Percentiles rank a stretch among this genome's conserved stretches.
Evolutionary conservation across 2,888 invertebrate species (phyloP).

Genomic region (Lordiphosa fenestrarum): DNA sequence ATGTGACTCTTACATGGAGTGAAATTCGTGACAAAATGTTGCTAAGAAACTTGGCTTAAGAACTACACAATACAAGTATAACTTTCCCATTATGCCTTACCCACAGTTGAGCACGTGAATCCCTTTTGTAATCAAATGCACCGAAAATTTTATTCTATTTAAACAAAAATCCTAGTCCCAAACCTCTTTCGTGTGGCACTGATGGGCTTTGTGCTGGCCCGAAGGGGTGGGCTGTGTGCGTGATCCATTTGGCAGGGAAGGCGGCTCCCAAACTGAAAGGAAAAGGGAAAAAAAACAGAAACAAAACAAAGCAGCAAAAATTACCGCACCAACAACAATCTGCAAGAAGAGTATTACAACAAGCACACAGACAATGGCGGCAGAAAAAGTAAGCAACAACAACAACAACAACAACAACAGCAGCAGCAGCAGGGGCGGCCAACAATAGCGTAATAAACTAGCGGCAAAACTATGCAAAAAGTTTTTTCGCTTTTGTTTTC

Average conservation of each 20-base stretch:
- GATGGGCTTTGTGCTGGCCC: conserved; percentile 64
- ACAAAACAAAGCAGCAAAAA: conserved; percentile 6
- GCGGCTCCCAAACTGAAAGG: not conserved
- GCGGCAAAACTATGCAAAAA: conserved; percentile 46
- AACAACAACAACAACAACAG: conserved; percentile 26
- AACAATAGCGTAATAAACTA: conserved; percentile 71
- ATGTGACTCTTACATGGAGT: not conserved
- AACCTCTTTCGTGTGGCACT: conserved; percentile 68
- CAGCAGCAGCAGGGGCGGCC: not conserved
- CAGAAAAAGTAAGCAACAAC: conserved; percentile 28
- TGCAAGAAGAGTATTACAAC: conserved; percentile 55
- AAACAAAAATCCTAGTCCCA: conserved; percentile 50
- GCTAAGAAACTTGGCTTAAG: conserved; percentile 20
- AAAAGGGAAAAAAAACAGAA: conserved; percentile 13
- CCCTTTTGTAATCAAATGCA: conserved; percentile 73
- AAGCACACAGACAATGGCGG: conserved; percentile 63
- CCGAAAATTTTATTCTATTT: conserved; percentile 67
- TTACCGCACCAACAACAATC: conserved; percentile 2
- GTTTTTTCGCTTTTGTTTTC: conserved; percentile 44
- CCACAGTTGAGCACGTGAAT: conserved; percentile 65
- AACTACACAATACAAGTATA: conserved; percentile 31
- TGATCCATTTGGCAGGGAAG: conserved; percentile 50
- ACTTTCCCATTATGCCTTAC: conserved; percentile 48
- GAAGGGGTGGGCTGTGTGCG: conserved; percentile 27
- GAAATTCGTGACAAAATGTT: conserved; percentile 1